phyloP scores from a whole-genome alignment of 1,140 invertebrate species.

The Rhyzopertha dominica region DNA sequence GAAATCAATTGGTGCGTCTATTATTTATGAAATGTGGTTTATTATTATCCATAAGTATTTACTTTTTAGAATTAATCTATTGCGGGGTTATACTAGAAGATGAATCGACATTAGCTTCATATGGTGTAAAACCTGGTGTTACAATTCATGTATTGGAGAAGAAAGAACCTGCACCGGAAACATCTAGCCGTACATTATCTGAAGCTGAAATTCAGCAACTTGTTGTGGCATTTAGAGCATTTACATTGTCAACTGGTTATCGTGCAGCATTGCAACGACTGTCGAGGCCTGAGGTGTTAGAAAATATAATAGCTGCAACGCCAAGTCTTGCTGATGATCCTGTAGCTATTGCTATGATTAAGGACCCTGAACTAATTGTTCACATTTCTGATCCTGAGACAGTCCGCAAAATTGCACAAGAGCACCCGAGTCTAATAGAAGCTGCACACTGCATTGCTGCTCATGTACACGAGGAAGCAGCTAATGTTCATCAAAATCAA shows the following conservation, averaged over 20 bases:
- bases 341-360: constrained; percentile 52
- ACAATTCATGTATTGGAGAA: constrained; percentile 51
- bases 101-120: constrained; percentile 47
- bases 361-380: constrained; percentile 53
- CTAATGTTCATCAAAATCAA: constrained; percentile 34
- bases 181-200: constrained; percentile 37
- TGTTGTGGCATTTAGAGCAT: constrained; percentile 47
- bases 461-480: constrained; percentile 50
- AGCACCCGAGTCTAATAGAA: constrained; percentile 51
- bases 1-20: constrained; percentile 47
- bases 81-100: constrained; percentile 52
- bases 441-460: constrained; percentile 51
- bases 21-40: constrained; percentile 3
- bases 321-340: constrained; percentile 51
- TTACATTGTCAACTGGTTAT: constrained; percentile 46
- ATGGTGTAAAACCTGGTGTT: constrained; percentile 49
- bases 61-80: constrained; percentile 49
- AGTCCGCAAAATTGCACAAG: constrained; percentile 48
- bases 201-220: constrained; percentile 47
- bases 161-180: constrained; percentile 37
- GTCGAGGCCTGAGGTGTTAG: constrained; percentile 49
- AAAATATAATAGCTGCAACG: constrained; percentile 52
- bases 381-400: constrained; percentile 52
- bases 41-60: too few relatives aligned
- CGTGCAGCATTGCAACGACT: constrained; percentile 49